Conservation (phyloP, 2,888 invertebrate genomes). For the Pachliopta kotzebuea region DNA sequence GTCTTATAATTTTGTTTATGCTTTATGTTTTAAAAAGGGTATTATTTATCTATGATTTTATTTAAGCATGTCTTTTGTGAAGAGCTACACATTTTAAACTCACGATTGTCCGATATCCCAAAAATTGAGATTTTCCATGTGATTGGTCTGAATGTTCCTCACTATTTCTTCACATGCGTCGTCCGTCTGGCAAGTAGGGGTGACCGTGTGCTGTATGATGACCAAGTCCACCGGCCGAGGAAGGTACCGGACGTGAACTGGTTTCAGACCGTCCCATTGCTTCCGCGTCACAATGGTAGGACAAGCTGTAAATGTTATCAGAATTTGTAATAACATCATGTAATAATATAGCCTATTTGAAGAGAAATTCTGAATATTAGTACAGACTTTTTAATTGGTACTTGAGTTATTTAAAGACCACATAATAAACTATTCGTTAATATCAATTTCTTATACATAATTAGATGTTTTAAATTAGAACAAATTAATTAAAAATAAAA, state of each 20-base stretch:
- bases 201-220: conserved; percentile 81
- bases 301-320: conserved; percentile 30
- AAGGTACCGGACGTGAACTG: conserved; percentile 76
- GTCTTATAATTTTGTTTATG: not conserved
- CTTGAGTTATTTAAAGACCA: too few relatives aligned
- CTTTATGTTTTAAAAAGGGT: too few relatives aligned
- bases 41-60: too few relatives aligned
- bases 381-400: too few relatives aligned
- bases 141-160: conserved; percentile 72
- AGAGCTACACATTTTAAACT: conserved; percentile 38
- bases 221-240: conserved; percentile 78
- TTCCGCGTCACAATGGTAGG: conserved; percentile 60
- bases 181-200: conserved; percentile 63
- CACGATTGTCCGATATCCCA: conserved; percentile 81
- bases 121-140: conserved; percentile 69
- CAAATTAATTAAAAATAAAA: too few relatives aligned
- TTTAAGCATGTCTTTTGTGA: not conserved
- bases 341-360: too few relatives aligned
- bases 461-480: too few relatives aligned
- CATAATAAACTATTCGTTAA: too few relatives aligned
- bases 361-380: too few relatives aligned
- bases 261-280: conserved; percentile 81
- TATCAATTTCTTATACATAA: too few relatives aligned
- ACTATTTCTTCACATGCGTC: conserved; percentile 65
- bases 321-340: too few relatives aligned